phyloP scores from a whole-genome alignment of 2,113 vertebrate genomes.

The Symphodus melops region DNA sequence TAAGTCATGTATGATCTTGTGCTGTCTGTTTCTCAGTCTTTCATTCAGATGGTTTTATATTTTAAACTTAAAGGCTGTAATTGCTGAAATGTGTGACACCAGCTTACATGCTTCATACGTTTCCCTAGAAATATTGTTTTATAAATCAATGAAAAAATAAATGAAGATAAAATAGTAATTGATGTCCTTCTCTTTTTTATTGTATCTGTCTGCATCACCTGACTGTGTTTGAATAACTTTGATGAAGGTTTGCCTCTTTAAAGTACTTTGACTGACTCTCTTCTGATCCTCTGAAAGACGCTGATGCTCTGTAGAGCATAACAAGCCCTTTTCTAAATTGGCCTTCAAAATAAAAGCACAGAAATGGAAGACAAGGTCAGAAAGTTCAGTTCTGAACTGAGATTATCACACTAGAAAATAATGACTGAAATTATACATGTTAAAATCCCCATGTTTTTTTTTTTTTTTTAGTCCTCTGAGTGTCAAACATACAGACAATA shows the following conservation, averaged over 20 bases:
- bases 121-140: no score
- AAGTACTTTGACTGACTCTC: not conserved
- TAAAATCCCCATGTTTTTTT: not conserved
- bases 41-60: no score
- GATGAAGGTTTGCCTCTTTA: not conserved
- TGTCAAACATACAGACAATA: not conserved
- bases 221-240: not conserved
- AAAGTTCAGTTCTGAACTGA: not conserved
- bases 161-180: no score
- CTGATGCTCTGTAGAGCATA: not conserved
- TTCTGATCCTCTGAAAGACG: not conserved
- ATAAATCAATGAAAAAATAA: no score
- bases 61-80: no score
- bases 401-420: not conserved
- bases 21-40: no score
- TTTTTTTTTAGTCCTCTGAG: not conserved
- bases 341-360: constrained; percentile 58
- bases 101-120: no score
- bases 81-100: no score
- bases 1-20: no score
- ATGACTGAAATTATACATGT: no score
- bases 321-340: not conserved
- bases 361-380: not conserved
- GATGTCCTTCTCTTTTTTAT: not conserved
- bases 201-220: not conserved